phyloP scores from a whole-genome alignment of 2,888 invertebrate genomes.

The Ramazzottius varieornatus region DNA sequence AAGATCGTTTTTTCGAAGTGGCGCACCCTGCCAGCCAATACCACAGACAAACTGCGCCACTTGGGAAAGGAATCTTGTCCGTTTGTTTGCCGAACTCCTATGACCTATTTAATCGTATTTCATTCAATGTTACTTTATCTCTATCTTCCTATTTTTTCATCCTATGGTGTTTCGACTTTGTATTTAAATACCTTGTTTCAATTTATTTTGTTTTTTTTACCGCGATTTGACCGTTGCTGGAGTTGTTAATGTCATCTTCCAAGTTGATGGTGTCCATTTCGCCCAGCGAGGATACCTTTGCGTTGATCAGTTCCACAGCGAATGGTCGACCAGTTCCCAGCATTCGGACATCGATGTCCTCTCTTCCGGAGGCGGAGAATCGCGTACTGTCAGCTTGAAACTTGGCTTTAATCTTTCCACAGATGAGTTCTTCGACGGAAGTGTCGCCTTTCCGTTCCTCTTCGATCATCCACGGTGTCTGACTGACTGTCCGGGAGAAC shows the following conservation, averaged over 20 bases:
- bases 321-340: constrained; percentile 33
- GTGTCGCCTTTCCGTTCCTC: constrained; percentile 48
- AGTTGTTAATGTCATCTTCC: not conserved
- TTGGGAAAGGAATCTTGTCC: too few relatives aligned
- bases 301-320: constrained; percentile 24
- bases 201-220: too few relatives aligned
- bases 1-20: too few relatives aligned
- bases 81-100: too few relatives aligned
- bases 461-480: constrained; percentile 74
- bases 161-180: too few relatives aligned
- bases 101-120: too few relatives aligned
- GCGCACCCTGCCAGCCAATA: too few relatives aligned
- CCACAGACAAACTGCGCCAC: too few relatives aligned
- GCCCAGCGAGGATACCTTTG: constrained; percentile 10
- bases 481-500: constrained; percentile 51
- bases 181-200: too few relatives aligned
- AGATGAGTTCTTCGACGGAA: constrained; percentile 73
- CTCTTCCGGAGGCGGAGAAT: constrained; percentile 71
- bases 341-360: constrained; percentile 88
- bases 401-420: constrained; percentile 34
- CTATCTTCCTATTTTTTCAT: too few relatives aligned
- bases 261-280: not conserved
- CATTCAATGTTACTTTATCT: too few relatives aligned
- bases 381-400: constrained; percentile 33
- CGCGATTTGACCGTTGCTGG: not conserved